phyloP scores from a whole-genome alignment of 53 echinoderm and acorn worm genomes.

The Holothuria leucospilota region DNA sequence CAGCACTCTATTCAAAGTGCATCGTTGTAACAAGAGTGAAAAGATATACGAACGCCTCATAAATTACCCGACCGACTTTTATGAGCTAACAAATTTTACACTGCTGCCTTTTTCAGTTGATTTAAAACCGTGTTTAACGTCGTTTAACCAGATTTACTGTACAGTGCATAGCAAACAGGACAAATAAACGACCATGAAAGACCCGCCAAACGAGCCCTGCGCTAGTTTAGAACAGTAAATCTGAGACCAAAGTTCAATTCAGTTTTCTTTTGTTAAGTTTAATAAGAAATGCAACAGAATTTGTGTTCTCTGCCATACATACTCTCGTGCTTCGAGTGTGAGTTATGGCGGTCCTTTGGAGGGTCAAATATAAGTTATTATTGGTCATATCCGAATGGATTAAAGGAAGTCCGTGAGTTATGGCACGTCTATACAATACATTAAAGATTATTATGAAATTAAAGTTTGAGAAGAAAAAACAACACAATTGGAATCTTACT shows the following conservation, averaged over 20 bases:
- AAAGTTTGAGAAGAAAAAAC: conserved; percentile 23
- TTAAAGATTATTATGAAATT: conserved; percentile 45
- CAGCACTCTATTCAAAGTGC: conserved; percentile 23
- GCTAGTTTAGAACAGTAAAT: no score
- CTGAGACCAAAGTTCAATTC: no score
- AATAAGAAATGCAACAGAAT: no score
- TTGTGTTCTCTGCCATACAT: no score
- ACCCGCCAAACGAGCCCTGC: background rate
- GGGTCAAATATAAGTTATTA: conserved; percentile 29
- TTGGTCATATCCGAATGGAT: conserved; percentile 3
- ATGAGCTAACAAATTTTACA: conserved; percentile 36
- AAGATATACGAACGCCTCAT: conserved; percentile 22
- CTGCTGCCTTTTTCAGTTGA: conserved; percentile 6
- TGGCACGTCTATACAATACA: conserved; percentile 41
- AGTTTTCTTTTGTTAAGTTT: no score
- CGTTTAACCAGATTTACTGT: conserved; percentile 43
- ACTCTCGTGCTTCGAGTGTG: no score
- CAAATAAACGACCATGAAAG: conserved; percentile 23
- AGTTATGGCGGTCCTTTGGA: no score
- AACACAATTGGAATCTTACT: no score
- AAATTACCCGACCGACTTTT: conserved; percentile 41
- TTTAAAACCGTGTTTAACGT: conserved; percentile 43
- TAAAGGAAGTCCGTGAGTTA: conserved; percentile 38
- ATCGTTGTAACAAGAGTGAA: background rate
- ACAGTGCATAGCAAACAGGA: conserved; percentile 24